Conservation (phyloP, 2,797 vertebrate species). For the Sitta carolinensis region DNA sequence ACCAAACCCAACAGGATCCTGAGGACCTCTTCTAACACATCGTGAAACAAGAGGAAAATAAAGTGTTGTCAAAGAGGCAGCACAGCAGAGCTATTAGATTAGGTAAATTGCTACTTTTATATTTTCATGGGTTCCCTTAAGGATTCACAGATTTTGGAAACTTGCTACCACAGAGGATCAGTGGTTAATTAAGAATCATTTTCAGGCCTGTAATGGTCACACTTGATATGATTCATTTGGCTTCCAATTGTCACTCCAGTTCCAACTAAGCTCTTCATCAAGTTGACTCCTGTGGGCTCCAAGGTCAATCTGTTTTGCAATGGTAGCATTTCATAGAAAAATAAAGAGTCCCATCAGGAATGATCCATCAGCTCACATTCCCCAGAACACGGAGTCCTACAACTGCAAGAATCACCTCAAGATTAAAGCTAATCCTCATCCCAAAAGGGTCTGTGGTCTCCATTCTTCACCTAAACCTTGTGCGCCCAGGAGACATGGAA, state of each 20-base stretch:
- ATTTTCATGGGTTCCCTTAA: constrained; percentile 70
- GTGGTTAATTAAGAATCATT: constrained; percentile 85
- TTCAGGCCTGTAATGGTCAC: constrained; percentile 81
- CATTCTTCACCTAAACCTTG: constrained; percentile 70
- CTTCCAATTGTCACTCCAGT: constrained; percentile 78
- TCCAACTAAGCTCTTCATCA: constrained; percentile 83
- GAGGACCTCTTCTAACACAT: neutral
- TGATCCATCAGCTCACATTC: constrained; percentile 59
- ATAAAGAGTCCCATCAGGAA: constrained; percentile 63
- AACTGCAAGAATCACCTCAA: constrained; percentile 78
- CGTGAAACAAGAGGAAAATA: constrained; percentile 23
- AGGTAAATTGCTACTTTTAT: constrained; percentile 69
- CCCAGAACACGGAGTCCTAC: constrained; percentile 59
- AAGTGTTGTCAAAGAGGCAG: constrained; percentile 23
- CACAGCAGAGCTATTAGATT: constrained; percentile 62
- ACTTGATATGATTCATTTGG: constrained; percentile 86
- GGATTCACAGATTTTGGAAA: constrained; percentile 75
- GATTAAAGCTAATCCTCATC: constrained; percentile 83
- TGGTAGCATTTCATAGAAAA: constrained; percentile 66
- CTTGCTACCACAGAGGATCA: constrained; percentile 79
- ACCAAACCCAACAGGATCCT: neutral
- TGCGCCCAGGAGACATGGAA: constrained; percentile 37
- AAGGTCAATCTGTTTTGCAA: constrained; percentile 78
- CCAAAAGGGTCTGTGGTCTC: constrained; percentile 74
- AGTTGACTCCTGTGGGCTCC: constrained; percentile 74